Percentiles rank a stretch among this genome's conserved stretches.
Evolutionary conservation across 2,888 invertebrate genomes (phyloP).

Genomic region (Drosophila barbarae): DNA sequence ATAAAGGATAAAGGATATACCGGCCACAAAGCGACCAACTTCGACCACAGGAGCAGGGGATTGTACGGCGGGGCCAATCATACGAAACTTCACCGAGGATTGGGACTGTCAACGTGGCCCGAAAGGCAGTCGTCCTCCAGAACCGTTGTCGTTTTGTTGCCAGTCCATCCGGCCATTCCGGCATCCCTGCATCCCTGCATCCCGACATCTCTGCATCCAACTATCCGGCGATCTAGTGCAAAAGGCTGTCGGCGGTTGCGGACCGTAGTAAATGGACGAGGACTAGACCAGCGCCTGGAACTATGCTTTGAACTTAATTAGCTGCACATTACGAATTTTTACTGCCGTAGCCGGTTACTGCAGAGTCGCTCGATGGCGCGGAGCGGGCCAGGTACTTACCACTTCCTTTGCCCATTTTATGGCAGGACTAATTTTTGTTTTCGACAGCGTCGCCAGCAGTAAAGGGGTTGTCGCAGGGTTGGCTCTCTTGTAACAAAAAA

Average conservation of each 20-base stretch:
- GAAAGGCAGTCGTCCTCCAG: background rate
- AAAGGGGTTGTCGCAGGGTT: constrained; percentile 54
- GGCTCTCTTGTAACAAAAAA: constrained; percentile 24
- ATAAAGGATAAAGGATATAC: constrained; percentile 35
- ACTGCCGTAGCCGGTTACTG: constrained; percentile 51
- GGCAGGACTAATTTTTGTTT: constrained; percentile 74
- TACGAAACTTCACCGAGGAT: constrained; percentile 36
- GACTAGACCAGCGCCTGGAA: constrained; percentile 54
- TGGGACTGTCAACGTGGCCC: constrained; percentile 27
- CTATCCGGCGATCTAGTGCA: constrained; percentile 13
- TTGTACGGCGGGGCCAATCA: constrained; percentile 27
- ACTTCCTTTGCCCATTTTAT: constrained; percentile 71
- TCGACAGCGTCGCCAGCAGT: constrained; percentile 63
- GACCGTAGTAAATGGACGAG: constrained; percentile 21
- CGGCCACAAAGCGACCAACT: constrained; percentile 33
- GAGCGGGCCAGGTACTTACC: constrained; percentile 56
- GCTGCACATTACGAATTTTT: constrained; percentile 66
- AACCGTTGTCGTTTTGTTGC: background rate
- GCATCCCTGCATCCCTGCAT: background rate
- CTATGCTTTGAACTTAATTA: constrained; percentile 74
- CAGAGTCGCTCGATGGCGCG: constrained; percentile 40
- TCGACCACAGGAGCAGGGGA: constrained; percentile 8
- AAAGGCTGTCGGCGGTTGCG: constrained; percentile 11
- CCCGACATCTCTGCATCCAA: background rate
- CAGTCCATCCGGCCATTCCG: constrained; percentile 5